Percentiles rank a stretch among this genome's conserved stretches.
Evolutionary conservation across 2,113 vertebrate species (phyloP).

Genomic region (Malaclemys terrapin): DNA sequence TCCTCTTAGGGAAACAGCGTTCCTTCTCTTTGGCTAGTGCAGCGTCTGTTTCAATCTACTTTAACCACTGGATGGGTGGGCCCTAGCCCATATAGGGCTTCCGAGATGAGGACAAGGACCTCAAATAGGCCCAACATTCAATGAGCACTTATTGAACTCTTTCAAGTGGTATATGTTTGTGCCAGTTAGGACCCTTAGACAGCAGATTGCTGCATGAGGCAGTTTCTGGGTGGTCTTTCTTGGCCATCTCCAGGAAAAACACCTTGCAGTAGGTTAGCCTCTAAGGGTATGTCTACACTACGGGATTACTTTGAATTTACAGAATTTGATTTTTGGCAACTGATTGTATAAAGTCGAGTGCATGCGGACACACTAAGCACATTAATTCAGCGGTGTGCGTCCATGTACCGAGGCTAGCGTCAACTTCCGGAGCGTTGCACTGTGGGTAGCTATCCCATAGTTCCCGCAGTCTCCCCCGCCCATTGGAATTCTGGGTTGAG

Average conservation of each 20-base stretch:
- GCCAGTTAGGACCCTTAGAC: neutral
- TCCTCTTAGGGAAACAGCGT: too few relatives aligned
- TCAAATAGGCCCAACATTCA: neutral
- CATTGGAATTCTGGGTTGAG: too few relatives aligned
- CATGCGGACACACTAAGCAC: too few relatives aligned
- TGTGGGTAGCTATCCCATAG: too few relatives aligned
- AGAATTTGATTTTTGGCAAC: too few relatives aligned
- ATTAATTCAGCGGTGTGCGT: too few relatives aligned
- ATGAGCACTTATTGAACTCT: neutral
- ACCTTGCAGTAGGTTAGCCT: neutral
- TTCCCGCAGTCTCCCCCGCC: too few relatives aligned
- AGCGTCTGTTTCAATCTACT: neutral
- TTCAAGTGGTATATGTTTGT: neutral
- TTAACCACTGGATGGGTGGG: neutral
- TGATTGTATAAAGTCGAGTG: too few relatives aligned
- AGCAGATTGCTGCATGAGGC: neutral
- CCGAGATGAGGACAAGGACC: neutral
- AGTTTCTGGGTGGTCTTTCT: neutral
- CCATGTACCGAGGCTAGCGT: too few relatives aligned
- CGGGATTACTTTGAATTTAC: too few relatives aligned
- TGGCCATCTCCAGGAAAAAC: neutral
- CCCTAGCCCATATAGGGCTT: neutral
- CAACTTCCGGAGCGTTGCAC: too few relatives aligned
- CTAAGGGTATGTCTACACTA: too few relatives aligned
- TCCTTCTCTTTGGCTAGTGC: neutral